Evolutionary conservation across 2,888 invertebrate species (phyloP), one percentile per base, ranked within the genome.

Genomic region (Leptura quadrifasciata): DNA sequence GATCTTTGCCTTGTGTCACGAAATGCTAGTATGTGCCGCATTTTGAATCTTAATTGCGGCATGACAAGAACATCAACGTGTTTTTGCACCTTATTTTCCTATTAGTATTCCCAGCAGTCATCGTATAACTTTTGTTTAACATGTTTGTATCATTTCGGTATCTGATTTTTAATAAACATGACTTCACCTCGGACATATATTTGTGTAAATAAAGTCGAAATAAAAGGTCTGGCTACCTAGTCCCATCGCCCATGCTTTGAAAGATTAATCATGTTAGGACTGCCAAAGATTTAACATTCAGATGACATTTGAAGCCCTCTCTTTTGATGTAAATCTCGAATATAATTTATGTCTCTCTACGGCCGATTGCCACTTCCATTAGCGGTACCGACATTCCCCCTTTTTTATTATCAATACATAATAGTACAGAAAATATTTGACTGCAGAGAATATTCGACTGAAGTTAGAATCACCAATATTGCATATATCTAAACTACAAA

Each of bases 61-160:
- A 78, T 78, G 78, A 78, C 78, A 61, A 74, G 74, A 69, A 74
- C 74, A 72, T 76, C 76, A 47, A 69, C 76, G 65, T 77, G 79
- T 79, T 77, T 68, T 79, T 79, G 77, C 76, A 77, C 79, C 70
- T 71, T 63, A 72, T 76, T 76, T 73, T 73, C 76, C 69, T 72
- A 77, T 77, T 79, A 77, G 79, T 77, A 79, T 79, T 76, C 79
- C 60, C 57, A 54, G 64, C 58, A 71, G 54, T 74, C 71, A 52
- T 54, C 75, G 24, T 69, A 68, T 72, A 35, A 70, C 31, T 72
- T 57, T 74, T 74, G 74, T 76, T 47, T 52, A 61, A 63, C 71
- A 63, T 60, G 60, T 47, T 60, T 27, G 35, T 70, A 58, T 71
- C 71, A 60, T 72, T 52, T 61, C 71, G 52, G 55, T 47, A 72